Evolutionary conservation across 2,888 invertebrate genomes (phyloP).

Genomic region (Hydrotaea cyrtoneurina): DNA sequence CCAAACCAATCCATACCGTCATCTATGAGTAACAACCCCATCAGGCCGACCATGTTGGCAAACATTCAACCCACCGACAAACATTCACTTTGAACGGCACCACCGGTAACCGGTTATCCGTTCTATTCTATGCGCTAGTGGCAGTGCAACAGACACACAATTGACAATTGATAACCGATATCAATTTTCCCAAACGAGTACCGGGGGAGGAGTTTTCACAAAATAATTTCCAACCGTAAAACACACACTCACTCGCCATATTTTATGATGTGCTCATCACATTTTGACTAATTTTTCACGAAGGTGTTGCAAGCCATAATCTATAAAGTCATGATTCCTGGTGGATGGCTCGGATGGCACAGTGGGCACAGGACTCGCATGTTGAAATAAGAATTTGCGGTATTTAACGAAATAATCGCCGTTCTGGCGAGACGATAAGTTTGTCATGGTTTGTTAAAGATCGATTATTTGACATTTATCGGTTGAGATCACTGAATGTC

Average conservation of each 20-base stretch:
- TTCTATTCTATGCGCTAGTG: background rate
- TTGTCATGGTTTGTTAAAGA: too few relatives aligned
- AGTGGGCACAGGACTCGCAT: background rate
- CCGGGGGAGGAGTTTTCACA: slow-evolving; percentile 57
- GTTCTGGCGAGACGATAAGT: too few relatives aligned
- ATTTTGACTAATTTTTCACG: slow-evolving; percentile 50
- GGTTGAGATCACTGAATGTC: too few relatives aligned
- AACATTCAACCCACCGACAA: background rate
- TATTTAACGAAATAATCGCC: too few relatives aligned
- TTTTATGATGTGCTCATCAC: slow-evolving; percentile 53
- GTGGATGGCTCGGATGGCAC: background rate
- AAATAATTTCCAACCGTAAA: slow-evolving; percentile 55
- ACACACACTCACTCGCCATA: slow-evolving; percentile 35
- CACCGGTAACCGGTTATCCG: background rate
- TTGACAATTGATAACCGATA: slow-evolving; percentile 66
- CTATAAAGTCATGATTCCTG: background rate
- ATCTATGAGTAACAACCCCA: background rate
- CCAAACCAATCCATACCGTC: background rate
- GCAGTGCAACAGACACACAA: slow-evolving; percentile 32
- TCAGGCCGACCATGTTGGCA: too few relatives aligned
- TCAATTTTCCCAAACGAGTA: slow-evolving; percentile 43
- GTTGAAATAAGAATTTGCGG: too few relatives aligned
- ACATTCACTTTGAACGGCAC: background rate
- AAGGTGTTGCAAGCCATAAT: slow-evolving; percentile 43
- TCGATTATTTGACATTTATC: too few relatives aligned